Evolutionary conservation across 1,140 invertebrate species (phyloP).

Genomic region (Agrypnia vestita): DNA sequence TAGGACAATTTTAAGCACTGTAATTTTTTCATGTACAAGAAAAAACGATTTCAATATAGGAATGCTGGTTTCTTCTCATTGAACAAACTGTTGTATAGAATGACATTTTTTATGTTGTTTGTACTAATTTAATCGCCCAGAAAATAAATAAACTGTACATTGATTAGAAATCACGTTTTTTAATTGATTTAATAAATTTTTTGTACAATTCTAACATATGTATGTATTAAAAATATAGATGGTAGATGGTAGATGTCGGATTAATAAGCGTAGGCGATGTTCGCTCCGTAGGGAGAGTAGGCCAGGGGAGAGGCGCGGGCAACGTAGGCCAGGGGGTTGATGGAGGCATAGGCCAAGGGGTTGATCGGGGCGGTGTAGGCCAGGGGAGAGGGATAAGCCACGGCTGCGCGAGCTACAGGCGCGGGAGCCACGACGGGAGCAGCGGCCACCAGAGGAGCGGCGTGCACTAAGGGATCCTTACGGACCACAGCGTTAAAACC

Average conservation of each 20-base stretch:
- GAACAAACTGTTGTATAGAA: too few relatives aligned
- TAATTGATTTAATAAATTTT: too few relatives aligned
- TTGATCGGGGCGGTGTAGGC: conserved; percentile 62
- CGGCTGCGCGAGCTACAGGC: conserved; percentile 75
- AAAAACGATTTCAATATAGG: too few relatives aligned
- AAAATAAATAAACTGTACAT: too few relatives aligned
- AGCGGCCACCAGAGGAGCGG: conserved; percentile 63
- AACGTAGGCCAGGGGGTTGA: conserved; percentile 40
- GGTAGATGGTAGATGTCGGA: background rate
- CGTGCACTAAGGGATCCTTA: conserved; percentile 54
- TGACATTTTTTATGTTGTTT: too few relatives aligned
- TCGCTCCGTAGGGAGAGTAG: background rate
- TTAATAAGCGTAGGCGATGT: conserved; percentile 19
- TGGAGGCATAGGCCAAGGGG: conserved; percentile 60
- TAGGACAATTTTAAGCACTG: too few relatives aligned
- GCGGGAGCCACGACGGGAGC: conserved; percentile 62
- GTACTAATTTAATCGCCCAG: too few relatives aligned
- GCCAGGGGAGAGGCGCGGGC: conserved; percentile 9
- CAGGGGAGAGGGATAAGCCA: conserved; percentile 51
- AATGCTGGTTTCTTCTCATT: too few relatives aligned
- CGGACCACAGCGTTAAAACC: conserved; percentile 65
- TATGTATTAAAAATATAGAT: too few relatives aligned
- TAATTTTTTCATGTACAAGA: too few relatives aligned
- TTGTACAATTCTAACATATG: too few relatives aligned
- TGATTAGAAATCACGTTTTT: too few relatives aligned